Evolutionary conservation across 2,113 vertebrate genomes (phyloP).

Genomic region (Xerus inauris): DNA sequence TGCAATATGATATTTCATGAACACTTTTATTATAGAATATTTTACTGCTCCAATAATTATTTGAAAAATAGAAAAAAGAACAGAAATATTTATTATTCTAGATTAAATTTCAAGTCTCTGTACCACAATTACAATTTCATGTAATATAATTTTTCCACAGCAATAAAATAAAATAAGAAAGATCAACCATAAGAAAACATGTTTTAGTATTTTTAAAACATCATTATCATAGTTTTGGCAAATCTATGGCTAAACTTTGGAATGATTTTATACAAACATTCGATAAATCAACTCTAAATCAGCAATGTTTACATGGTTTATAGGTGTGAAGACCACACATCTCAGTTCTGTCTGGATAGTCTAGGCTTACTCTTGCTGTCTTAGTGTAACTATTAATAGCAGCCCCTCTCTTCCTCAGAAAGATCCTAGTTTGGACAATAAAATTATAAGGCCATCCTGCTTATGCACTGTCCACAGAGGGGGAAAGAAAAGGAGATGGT

Average conservation of each 20-base stretch:
- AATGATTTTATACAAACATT: constrained; percentile 40
- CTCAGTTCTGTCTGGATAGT: background rate
- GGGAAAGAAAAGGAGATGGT: background rate
- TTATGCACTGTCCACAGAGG: background rate
- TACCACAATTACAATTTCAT: constrained; percentile 66
- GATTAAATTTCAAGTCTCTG: constrained; percentile 55
- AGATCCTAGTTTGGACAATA: background rate
- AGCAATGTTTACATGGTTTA: background rate
- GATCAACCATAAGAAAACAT: constrained; percentile 38
- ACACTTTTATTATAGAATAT: constrained; percentile 52
- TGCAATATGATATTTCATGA: constrained; percentile 45
- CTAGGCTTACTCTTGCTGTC: background rate
- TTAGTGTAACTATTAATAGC: background rate
- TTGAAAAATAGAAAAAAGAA: constrained; percentile 53
- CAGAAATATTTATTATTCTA: constrained; percentile 67
- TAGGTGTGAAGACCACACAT: constrained; percentile 18
- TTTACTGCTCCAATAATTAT: constrained; percentile 58
- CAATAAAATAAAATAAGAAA: constrained; percentile 63
- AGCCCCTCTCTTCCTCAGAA: background rate
- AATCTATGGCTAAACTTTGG: constrained; percentile 56
- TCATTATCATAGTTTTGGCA: constrained; percentile 25
- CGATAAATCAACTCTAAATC: constrained; percentile 56
- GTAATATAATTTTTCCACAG: constrained; percentile 61
- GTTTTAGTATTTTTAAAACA: constrained; percentile 47
- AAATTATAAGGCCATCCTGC: background rate